Conservation (phyloP, 2,888 invertebrate species). For the Mesoligia furuncula region DNA sequence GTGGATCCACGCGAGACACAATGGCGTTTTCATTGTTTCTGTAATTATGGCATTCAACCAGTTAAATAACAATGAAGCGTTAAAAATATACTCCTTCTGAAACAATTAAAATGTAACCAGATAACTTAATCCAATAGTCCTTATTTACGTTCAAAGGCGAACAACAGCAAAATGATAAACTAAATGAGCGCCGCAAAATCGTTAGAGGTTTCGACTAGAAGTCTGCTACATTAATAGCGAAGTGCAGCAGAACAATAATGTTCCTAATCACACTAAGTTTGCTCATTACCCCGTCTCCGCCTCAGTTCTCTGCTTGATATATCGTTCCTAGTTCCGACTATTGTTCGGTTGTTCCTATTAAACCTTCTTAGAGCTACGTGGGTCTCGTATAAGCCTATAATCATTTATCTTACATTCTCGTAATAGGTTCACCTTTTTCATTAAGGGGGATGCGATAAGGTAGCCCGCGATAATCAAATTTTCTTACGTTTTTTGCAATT, state of each 20-base stretch:
- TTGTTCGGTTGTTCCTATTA: conserved; percentile 47
- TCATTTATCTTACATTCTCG: conserved; percentile 41
- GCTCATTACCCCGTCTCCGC: conserved; percentile 67
- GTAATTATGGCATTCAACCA: too few species aligned
- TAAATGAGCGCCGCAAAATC: conserved; percentile 34
- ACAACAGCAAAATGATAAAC: conserved; percentile 20
- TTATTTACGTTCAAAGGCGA: not conserved
- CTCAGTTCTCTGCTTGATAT: conserved; percentile 54
- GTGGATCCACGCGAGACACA: too few species aligned
- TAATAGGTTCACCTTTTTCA: conserved; percentile 15
- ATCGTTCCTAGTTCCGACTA: conserved; percentile 43
- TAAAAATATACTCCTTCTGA: not conserved
- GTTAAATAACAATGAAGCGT: not conserved
- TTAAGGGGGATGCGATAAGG: not conserved
- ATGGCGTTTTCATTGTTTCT: too few species aligned
- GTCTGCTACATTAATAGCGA: conserved; percentile 62
- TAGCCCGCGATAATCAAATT: too few species aligned
- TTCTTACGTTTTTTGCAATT: too few species aligned
- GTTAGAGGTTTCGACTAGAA: conserved; percentile 44
- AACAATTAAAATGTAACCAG: not conserved
- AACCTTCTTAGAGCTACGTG: conserved; percentile 43
- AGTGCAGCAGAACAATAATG: conserved; percentile 64
- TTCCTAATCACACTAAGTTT: conserved; percentile 65
- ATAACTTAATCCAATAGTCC: not conserved
- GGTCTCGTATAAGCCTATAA: conserved; percentile 38